These are phyloP conservation scores for Drosophila ironensis DNA, from an alignment of 1,140 invertebrate genomes.

Conservation along the genomic window DNA sequence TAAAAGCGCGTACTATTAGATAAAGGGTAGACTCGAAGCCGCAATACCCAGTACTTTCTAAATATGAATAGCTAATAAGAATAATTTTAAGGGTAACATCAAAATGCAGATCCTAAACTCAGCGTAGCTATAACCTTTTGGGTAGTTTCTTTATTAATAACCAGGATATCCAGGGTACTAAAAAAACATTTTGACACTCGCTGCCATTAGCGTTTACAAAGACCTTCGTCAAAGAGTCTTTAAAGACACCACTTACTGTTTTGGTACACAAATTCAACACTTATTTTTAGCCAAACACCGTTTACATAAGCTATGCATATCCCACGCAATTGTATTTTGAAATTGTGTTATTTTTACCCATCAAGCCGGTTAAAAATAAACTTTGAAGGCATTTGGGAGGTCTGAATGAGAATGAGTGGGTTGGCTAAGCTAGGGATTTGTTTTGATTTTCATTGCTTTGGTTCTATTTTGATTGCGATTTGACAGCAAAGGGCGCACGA, in stretches of 20 bases:
- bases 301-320: too few relatives aligned
- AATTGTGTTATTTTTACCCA: conserved; percentile 15
- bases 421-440: too few relatives aligned
- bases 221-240: conserved; percentile 2
- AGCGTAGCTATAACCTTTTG: too few relatives aligned
- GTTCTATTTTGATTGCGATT: conserved; percentile 16
- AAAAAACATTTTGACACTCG: too few relatives aligned
- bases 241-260: neutral
- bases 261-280: conserved; percentile 4
- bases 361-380: conserved; percentile 31
- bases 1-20: neutral
- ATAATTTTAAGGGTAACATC: too few relatives aligned
- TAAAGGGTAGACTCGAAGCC: neutral
- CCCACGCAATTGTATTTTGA: conserved; percentile 19
- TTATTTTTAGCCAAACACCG: conserved; percentile 16
- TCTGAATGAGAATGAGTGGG: conserved; percentile 8
- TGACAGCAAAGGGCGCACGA: too few relatives aligned
- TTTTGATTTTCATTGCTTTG: conserved; percentile 5
- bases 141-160: too few relatives aligned
- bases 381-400: neutral
- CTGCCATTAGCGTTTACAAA: too few relatives aligned
- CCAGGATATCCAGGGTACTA: too few relatives aligned
- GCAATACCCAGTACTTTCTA: neutral
- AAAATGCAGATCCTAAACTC: too few relatives aligned
- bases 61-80: too few relatives aligned